Evolutionary conservation across 2,113 vertebrate species (phyloP).

Genomic region (Oryzias melastigma): DNA sequence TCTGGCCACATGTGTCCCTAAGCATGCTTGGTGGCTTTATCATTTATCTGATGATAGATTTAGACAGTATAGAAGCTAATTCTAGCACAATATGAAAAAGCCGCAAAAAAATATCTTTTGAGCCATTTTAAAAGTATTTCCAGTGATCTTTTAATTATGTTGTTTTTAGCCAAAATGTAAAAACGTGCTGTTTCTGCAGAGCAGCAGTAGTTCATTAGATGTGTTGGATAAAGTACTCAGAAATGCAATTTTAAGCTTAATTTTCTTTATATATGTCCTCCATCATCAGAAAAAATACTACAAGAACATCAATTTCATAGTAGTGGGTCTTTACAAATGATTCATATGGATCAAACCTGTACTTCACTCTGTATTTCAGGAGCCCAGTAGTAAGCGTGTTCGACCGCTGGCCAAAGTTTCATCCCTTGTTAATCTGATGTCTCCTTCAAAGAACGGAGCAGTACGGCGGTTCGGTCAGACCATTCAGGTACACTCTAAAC

Average conservation of each 20-base stretch:
- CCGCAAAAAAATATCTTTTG: no score
- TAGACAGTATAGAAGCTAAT: no score
- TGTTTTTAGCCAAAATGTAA: no score
- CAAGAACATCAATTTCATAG: no score
- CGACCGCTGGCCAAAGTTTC: constrained; percentile 90
- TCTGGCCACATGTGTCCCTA: background rate
- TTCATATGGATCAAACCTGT: background rate
- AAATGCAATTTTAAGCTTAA: no score
- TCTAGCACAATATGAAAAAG: background rate
- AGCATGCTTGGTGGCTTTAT: background rate
- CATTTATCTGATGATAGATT: background rate
- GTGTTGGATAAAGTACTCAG: no score
- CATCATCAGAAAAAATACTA: no score
- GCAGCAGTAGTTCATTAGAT: no score
- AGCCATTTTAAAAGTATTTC: no score
- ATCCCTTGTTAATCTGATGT: constrained; percentile 95
- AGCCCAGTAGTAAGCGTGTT: constrained; percentile 93
- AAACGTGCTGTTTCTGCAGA: no score
- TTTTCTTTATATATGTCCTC: no score
- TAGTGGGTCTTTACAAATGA: background rate
- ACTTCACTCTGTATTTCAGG: constrained; percentile 71
- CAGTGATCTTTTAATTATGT: no score
- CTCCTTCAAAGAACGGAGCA: constrained; percentile 94
- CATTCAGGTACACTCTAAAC: constrained; percentile 84
- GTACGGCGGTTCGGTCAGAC: constrained; percentile 95